A percentile compares a stretch with the other conserved stretches of the same genome.
Evolutionary conservation across 2,888 invertebrate species (phyloP).

Genomic region (Clepsis dumicolana): DNA sequence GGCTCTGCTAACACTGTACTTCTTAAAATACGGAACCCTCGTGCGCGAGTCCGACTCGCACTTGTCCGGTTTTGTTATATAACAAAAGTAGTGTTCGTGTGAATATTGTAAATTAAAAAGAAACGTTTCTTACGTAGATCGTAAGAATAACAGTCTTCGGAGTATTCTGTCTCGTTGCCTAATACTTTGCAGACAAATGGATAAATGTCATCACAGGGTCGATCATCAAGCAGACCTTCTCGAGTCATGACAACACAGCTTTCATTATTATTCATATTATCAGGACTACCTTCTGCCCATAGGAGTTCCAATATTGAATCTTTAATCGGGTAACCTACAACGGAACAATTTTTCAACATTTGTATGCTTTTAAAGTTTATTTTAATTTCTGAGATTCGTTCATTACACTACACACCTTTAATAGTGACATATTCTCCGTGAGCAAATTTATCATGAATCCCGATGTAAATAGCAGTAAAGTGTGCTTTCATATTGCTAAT

Average conservation of each 20-base stretch:
- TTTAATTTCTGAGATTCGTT: too few relatives aligned
- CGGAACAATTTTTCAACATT: background rate
- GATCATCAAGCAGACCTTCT: conserved; percentile 63
- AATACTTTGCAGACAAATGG: conserved; percentile 66
- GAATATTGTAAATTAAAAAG: too few relatives aligned
- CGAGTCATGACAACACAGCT: conserved; percentile 66
- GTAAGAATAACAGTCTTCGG: conserved; percentile 58
- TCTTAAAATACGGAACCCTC: too few relatives aligned
- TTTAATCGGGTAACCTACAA: conserved; percentile 58
- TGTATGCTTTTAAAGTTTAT: background rate
- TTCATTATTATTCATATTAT: conserved; percentile 56
- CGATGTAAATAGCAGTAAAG: conserved; percentile 62
- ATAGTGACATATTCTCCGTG: conserved; percentile 49
- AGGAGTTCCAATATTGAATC: conserved; percentile 61
- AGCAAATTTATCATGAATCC: conserved; percentile 63
- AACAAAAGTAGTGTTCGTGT: too few relatives aligned
- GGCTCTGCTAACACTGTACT: too few relatives aligned
- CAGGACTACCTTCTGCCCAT: conserved; percentile 62
- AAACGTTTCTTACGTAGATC: conserved; percentile 53
- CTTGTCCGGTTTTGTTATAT: too few relatives aligned
- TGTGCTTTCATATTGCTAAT: conserved; percentile 66
- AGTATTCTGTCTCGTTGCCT: conserved; percentile 55
- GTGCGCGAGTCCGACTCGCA: too few relatives aligned
- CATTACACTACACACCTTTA: background rate
- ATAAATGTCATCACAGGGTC: conserved; percentile 56